phyloP scores from a whole-genome alignment of 2,888 invertebrate genomes.

The Agrotis exclamationis region DNA sequence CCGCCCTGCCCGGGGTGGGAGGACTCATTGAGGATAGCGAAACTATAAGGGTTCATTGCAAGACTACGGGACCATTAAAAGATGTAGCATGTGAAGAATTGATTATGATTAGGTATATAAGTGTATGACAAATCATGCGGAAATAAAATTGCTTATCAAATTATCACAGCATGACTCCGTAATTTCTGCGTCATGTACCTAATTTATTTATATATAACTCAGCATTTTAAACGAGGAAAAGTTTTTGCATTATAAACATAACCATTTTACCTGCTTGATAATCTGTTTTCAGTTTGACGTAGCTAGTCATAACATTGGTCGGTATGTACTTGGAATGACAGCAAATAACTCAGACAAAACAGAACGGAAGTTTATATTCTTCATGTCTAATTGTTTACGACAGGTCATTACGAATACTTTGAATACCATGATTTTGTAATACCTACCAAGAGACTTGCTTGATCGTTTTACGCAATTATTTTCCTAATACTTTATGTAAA shows the following conservation, averaged over 20 bases:
- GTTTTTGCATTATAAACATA: conserved; percentile 1
- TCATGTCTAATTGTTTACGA: conserved; percentile 12
- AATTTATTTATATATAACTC: conserved; percentile 7
- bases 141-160: conserved; percentile 25
- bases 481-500: too few relatives aligned
- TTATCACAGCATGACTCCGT: conserved; percentile 3
- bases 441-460: too few relatives aligned
- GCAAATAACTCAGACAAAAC: conserved; percentile 7
- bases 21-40: too few relatives aligned
- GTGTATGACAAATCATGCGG: neutral
- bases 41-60: too few relatives aligned
- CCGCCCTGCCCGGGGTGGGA: too few relatives aligned
- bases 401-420: conserved; percentile 14
- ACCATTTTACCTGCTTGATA: neutral
- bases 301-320: conserved; percentile 32
- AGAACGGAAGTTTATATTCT: conserved; percentile 22
- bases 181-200: conserved; percentile 2
- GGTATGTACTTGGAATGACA: conserved; percentile 14
- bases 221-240: conserved; percentile 5
- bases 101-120: neutral
- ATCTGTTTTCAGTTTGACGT: conserved; percentile 7
- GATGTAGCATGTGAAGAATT: neutral
- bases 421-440: conserved; percentile 1
- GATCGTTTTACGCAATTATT: neutral
- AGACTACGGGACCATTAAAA: neutral